Evolutionary conservation across 2,888 invertebrate species (phyloP).

Genomic region (Tetropium fuscum): DNA sequence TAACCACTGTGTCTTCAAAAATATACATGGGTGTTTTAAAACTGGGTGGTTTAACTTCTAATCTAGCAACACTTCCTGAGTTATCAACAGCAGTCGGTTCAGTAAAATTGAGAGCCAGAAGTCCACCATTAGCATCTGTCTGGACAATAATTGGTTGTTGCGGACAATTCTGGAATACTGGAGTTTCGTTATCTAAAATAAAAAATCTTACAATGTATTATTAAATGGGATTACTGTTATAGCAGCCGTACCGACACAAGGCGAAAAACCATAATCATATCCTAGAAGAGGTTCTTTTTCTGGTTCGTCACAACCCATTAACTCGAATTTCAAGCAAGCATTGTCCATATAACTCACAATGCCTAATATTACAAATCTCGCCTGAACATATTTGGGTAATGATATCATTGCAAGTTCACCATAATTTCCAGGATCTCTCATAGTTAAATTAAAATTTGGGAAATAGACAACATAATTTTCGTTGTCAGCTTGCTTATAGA

Average conservation of each 20-base stretch:
- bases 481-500: constrained; percentile 94
- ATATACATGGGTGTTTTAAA: constrained; percentile 90
- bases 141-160: constrained; percentile 91
- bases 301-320: constrained; percentile 96
- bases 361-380: constrained; percentile 91
- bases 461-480: constrained; percentile 98
- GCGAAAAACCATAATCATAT: constrained; percentile 93
- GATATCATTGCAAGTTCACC: constrained; percentile 97
- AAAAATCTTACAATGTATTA: background rate
- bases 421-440: constrained; percentile 96
- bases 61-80: constrained; percentile 92
- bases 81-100: constrained; percentile 96
- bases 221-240: constrained; percentile 26
- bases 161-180: constrained; percentile 96
- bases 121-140: constrained; percentile 89
- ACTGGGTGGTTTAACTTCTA: constrained; percentile 92
- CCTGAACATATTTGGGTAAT: constrained; percentile 92
- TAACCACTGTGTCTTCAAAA: constrained; percentile 92
- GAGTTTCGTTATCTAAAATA: constrained; percentile 89
- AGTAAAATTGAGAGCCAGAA: constrained; percentile 91
- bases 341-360: constrained; percentile 98
- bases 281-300: constrained; percentile 85
- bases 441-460: constrained; percentile 95
- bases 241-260: constrained; percentile 81
- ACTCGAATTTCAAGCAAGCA: constrained; percentile 94